Evolutionary conservation across 2,797 vertebrate genomes (phyloP).

Genomic region (Steatocranus sp.): DNA sequence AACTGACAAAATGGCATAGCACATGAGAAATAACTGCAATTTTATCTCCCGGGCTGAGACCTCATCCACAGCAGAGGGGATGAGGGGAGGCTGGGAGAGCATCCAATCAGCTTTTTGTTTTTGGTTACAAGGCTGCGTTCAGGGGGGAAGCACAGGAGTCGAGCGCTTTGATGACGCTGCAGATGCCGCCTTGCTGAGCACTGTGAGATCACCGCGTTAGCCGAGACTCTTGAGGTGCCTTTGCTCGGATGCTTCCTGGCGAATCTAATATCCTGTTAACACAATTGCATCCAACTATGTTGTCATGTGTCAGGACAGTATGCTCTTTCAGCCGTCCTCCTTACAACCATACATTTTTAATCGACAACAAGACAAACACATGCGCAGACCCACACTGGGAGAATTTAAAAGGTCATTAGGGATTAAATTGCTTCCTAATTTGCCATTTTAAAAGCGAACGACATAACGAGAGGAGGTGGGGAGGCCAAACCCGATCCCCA

Average conservation of each 20-base stretch:
- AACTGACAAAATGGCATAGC: conserved; percentile 75
- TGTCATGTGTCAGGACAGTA: neutral
- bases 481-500: neutral
- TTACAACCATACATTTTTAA: neutral
- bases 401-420: conserved; percentile 70
- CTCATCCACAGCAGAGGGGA: conserved; percentile 38
- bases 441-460: conserved; percentile 47
- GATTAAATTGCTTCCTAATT: conserved; percentile 70
- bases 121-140: conserved; percentile 48
- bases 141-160: conserved; percentile 16
- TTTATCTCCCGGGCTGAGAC: conserved; percentile 67
- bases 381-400: neutral
- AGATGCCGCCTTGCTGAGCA: conserved; percentile 48
- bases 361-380: neutral
- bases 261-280: conserved; percentile 28
- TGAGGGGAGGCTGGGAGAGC: conserved; percentile 21
- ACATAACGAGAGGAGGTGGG: conserved; percentile 35
- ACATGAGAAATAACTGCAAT: conserved; percentile 69
- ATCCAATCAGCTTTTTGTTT: conserved; percentile 62
- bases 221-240: conserved; percentile 3
- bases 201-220: conserved; percentile 49
- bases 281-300: neutral
- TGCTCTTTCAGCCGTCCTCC: neutral
- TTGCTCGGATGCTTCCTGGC: conserved; percentile 24
- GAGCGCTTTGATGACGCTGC: conserved; percentile 61